These are phyloP conservation scores for Gnathonemus echidnorhynchus DNA, from an alignment of 2,113 vertebrate genomes.

Conservation along the genomic window DNA sequence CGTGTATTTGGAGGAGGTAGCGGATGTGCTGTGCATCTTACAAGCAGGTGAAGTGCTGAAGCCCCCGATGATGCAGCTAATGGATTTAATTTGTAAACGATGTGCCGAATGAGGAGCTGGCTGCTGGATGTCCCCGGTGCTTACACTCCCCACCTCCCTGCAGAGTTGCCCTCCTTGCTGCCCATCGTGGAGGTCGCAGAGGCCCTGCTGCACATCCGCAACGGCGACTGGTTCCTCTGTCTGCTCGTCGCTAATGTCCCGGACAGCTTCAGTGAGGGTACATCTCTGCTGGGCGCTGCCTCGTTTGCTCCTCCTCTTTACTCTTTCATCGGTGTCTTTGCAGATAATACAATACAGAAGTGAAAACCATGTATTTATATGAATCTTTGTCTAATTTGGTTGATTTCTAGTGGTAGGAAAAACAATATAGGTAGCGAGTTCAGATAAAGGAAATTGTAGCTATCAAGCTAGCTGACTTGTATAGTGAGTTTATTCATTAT, in stretches of 20 bases:
- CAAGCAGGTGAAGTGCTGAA: constrained; percentile 79
- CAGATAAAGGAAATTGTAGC: not conserved
- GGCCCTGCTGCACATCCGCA: constrained; percentile 85
- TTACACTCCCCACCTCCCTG: not conserved
- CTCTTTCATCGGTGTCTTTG: not conserved
- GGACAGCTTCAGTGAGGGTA: constrained; percentile 97
- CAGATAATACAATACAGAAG: not conserved
- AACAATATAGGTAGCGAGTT: not conserved
- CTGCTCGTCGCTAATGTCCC: constrained; percentile 94
- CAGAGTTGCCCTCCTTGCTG: constrained; percentile 86
- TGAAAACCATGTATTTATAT: not conserved
- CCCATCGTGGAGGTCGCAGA: constrained; percentile 92
- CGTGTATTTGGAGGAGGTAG: constrained; percentile 93
- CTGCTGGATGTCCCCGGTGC: not conserved
- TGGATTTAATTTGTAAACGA: not conserved
- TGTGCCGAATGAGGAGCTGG: not conserved
- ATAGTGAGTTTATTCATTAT: not conserved
- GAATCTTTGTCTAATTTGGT: not conserved
- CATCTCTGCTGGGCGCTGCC: not conserved
- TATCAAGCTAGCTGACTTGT: not conserved
- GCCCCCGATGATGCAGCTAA: not conserved
- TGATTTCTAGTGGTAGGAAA: not conserved
- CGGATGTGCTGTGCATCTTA: constrained; percentile 95
- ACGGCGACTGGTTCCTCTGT: constrained; percentile 96
- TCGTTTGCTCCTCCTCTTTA: too few relatives aligned